phyloP scores from a whole-genome alignment of 2,888 invertebrate genomes.

The Trypoxylon attenuatum region DNA sequence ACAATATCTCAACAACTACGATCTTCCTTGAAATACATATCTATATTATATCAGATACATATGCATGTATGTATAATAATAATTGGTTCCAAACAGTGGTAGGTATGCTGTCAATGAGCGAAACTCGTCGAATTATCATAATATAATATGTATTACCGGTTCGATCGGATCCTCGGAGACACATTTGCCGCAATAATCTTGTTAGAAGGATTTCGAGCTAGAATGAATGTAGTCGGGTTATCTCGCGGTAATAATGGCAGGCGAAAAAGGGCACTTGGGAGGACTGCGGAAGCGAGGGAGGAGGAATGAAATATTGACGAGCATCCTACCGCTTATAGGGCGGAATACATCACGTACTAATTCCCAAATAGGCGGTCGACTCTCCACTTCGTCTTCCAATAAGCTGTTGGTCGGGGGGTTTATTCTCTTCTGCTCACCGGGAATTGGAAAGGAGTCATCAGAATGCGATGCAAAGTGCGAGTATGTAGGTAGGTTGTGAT shows the following conservation, averaged over 20 bases:
- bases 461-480: conserved; percentile 52
- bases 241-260: conserved; percentile 55
- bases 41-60: too few relatives aligned
- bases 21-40: too few relatives aligned
- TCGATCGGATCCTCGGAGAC: conserved; percentile 26
- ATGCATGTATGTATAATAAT: too few relatives aligned
- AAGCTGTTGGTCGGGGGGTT: too few relatives aligned
- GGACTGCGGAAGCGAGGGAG: conserved; percentile 13
- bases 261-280: conserved; percentile 54
- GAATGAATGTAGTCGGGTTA: conserved; percentile 51
- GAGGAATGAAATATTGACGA: conserved; percentile 56
- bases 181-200: conserved; percentile 52
- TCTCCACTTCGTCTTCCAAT: conserved; percentile 48
- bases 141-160: conserved; percentile 15
- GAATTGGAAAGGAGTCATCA: too few relatives aligned
- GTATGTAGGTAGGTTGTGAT: too few relatives aligned
- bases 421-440: too few relatives aligned
- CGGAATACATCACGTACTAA: conserved; percentile 58
- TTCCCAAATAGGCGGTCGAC: conserved; percentile 54
- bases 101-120: too few relatives aligned
- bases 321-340: conserved; percentile 49
- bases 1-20: too few relatives aligned
- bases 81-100: background rate
- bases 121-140: conserved; percentile 7
- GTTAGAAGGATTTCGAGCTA: conserved; percentile 33